Conservation (phyloP, 2,113 vertebrate species). For the Crotophaga sulcirostris region DNA sequence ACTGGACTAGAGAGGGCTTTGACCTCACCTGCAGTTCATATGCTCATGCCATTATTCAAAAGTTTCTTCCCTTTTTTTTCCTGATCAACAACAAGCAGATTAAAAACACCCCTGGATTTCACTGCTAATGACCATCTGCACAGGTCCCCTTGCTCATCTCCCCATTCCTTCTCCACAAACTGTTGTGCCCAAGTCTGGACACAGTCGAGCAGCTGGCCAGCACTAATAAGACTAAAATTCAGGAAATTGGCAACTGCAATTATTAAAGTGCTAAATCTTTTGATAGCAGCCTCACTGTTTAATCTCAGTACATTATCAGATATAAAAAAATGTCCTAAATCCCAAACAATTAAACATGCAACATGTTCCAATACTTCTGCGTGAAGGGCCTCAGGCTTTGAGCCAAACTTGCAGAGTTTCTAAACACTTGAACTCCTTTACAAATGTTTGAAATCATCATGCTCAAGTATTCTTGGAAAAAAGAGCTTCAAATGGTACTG, state of each 20-base stretch:
- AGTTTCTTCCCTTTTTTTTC: neutral
- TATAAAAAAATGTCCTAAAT: neutral
- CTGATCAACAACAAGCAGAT: neutral
- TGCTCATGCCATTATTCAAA: neutral
- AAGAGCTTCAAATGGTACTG: neutral
- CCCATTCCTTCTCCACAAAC: neutral
- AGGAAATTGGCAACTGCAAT: neutral
- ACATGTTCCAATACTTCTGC: neutral
- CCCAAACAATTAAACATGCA: neutral
- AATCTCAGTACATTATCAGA: neutral
- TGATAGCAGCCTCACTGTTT: neutral
- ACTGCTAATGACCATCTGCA: neutral
- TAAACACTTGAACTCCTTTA: neutral
- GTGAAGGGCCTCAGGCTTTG: neutral
- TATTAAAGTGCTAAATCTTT: constrained; percentile 8
- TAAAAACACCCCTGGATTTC: neutral
- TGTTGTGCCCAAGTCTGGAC: neutral
- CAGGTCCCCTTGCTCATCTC: neutral
- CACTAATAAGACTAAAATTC: neutral
- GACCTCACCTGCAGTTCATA: neutral
- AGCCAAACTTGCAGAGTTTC: neutral
- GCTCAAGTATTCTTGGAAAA: neutral
- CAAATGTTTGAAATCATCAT: neutral
- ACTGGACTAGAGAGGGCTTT: neutral
- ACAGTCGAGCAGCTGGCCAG: neutral